Conservation (phyloP, 2,888 invertebrate genomes). For the Synanthedon tipuliformis region DNA sequence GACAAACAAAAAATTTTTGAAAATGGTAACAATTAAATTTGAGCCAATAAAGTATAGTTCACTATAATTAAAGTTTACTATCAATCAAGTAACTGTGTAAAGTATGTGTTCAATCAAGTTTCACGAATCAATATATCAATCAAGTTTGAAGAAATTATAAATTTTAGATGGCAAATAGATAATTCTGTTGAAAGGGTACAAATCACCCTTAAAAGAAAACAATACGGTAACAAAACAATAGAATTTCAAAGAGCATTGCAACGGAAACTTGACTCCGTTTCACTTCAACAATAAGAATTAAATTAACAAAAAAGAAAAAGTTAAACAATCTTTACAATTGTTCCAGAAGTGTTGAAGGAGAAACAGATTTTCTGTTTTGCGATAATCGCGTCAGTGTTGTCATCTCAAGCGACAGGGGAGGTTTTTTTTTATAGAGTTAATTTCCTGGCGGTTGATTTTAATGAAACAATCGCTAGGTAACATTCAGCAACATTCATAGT, state of each 20-base stretch:
- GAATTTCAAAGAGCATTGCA: slow-evolving; percentile 15
- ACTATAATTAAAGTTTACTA: too few species aligned
- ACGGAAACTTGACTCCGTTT: slow-evolving; percentile 19
- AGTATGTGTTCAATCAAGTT: too few species aligned
- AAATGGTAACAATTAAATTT: too few species aligned
- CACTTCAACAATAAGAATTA: slow-evolving; percentile 21
- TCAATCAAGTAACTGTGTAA: too few species aligned
- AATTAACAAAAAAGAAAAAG: slow-evolving; percentile 14
- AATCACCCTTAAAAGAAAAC: slow-evolving; percentile 3
- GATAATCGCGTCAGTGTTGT: slow-evolving; percentile 25
- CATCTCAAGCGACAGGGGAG: background rate
- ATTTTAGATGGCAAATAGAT: background rate
- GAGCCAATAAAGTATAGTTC: too few species aligned
- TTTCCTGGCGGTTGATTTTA: slow-evolving; percentile 28
- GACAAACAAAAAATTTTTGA: too few species aligned
- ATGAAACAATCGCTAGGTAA: background rate
- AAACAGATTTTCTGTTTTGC: slow-evolving; percentile 21
- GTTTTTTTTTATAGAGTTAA: slow-evolving; percentile 21
- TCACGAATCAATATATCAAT: too few species aligned
- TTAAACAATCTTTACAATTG: slow-evolving; percentile 29
- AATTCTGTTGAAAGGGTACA: slow-evolving; percentile 3
- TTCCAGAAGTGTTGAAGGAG: slow-evolving; percentile 17
- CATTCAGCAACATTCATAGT: too few species aligned
- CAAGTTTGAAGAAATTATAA: too few species aligned
- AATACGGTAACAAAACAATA: slow-evolving; percentile 5